A percentile compares a stretch with the other conserved stretches of the same genome.
These are phyloP conservation scores for Dermatemys mawii DNA, from an alignment of 2,113 vertebrate species.

Conservation along the genomic window DNA sequence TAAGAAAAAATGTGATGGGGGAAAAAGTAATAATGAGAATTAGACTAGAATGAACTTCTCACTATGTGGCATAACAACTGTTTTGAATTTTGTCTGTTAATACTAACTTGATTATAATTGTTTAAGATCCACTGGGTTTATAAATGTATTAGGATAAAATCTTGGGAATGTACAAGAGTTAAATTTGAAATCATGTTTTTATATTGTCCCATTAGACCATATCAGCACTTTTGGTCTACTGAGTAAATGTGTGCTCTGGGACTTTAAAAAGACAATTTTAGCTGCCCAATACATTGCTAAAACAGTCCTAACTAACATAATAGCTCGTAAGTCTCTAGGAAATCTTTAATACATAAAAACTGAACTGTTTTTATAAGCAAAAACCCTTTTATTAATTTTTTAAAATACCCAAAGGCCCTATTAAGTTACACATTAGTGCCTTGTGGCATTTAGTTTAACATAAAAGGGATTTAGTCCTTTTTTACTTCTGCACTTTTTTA, in stretches of 20 bases:
- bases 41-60: background rate
- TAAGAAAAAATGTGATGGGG: background rate
- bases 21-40: background rate
- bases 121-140: background rate
- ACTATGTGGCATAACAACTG: background rate
- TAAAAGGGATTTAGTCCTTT: background rate
- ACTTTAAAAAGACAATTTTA: background rate
- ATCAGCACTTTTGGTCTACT: background rate
- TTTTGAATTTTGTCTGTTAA: conserved; percentile 34
- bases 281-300: background rate
- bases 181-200: background rate
- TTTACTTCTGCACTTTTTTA: conserved; percentile 26
- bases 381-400: background rate
- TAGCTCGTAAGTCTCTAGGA: background rate
- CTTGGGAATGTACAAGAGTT: background rate
- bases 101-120: background rate
- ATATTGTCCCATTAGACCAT: background rate
- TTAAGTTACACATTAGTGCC: background rate
- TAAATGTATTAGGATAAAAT: background rate
- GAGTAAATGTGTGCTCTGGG: background rate
- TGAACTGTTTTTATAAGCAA: rapidly evolving
- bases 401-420: background rate
- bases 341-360: conserved; percentile 1
- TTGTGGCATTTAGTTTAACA: rapidly evolving
- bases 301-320: no score